Percentiles rank a stretch among this genome's conserved stretches.
phyloP scores from a whole-genome alignment of 2,888 invertebrate species.

The Nycteola revayana region DNA sequence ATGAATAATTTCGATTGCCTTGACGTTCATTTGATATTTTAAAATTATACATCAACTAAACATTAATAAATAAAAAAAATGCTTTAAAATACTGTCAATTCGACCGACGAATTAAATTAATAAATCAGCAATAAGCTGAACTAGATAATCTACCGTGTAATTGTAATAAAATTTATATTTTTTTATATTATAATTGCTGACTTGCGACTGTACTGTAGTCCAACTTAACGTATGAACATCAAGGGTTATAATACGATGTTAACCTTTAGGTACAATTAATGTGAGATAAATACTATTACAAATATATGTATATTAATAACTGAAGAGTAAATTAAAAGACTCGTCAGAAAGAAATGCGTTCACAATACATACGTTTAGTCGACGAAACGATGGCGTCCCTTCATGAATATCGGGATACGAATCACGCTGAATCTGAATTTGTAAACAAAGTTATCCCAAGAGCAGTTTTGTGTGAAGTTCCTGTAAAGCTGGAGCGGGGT shows the following conservation, averaged over 20 bases:
- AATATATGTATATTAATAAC: too few species aligned
- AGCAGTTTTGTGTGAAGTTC: constrained; percentile 41
- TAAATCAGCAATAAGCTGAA: too few species aligned
- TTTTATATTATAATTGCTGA: too few species aligned
- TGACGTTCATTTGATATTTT: constrained; percentile 9
- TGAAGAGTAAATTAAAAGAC: too few species aligned
- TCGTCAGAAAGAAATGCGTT: constrained; percentile 16
- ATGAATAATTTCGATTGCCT: constrained; percentile 13
- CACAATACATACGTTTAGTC: constrained; percentile 16
- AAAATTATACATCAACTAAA: constrained; percentile 1
- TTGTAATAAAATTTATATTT: too few species aligned
- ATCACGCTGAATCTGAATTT: constrained; percentile 12
- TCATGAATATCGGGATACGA: too few species aligned
- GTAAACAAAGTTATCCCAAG: constrained; percentile 34
- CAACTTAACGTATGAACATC: constrained; percentile 10
- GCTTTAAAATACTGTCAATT: constrained; percentile 13
- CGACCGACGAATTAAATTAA: background rate
- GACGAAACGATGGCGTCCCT: background rate
- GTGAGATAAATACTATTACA: constrained; percentile 10
- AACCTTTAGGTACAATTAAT: constrained; percentile 25
- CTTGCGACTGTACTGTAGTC: too few species aligned
- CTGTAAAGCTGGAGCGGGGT: constrained; percentile 43
- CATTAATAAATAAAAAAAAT: constrained; percentile 7
- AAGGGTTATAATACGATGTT: constrained; percentile 10
- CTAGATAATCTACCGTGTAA: too few species aligned